Evolutionary conservation across 2,113 vertebrate species (phyloP), one percentile per base, ranked within the genome.

Genomic region (Tamias sibiricus): DNA sequence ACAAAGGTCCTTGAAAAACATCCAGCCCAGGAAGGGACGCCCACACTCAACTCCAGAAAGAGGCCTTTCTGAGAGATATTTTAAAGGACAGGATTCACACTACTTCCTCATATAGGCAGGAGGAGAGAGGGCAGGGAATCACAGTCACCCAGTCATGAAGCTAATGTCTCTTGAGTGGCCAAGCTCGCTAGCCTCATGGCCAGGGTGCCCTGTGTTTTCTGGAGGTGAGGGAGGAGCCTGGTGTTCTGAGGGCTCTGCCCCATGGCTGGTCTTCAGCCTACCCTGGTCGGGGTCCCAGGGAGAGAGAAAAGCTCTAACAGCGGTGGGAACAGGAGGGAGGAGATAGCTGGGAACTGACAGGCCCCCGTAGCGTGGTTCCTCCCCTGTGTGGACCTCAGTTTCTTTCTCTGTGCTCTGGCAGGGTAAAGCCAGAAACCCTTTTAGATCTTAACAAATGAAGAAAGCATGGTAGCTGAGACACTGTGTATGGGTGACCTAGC

Each of bases 11-110:
- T 20, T 59, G 5, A 28, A 49, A 13, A 16, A 35, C 26, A 28
- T 0, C n/a, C n/a, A n/a, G n/a, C n/a, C n/a, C 12, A 8, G 42
- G 40, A 40, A 0, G 0, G 6, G 75, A n/a, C 28, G 8, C 13
- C 66, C 37, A 47, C 54, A 20, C 13, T 82, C 54, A 28, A 3
- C 32, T 54, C 52, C 42, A 75, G 89, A 69, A 83, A 13, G 19
- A 66, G 3, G 28, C 28, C 9, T 42, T 71, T 54, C 42, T 35
- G 40, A 54, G 68, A 28, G 12, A 59, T 1, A 7, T 83, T 28
- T 16, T 3, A 16, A 66, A 88, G 72, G 49, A 20, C 52, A n/a
- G 37, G 47, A 86, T 10, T 32, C 62, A 19, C 24, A 72, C 86
- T 52, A 26, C 8, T 71, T 76, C 9, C 52, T 30, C 16, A 13